Conservation (phyloP, 2,113 vertebrate species). For the Glareola pratincola region DNA sequence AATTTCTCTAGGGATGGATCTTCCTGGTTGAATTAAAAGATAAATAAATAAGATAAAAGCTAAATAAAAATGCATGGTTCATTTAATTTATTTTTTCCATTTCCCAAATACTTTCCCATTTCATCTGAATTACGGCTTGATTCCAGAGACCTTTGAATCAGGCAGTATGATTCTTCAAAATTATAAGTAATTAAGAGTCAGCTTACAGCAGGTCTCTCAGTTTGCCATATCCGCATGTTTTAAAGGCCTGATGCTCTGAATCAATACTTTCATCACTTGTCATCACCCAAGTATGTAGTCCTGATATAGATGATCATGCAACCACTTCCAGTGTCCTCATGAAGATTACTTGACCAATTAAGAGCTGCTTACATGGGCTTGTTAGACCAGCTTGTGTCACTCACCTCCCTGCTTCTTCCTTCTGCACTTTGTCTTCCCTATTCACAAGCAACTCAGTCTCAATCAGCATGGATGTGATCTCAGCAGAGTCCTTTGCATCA, state of each 20-base stretch:
- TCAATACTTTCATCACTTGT: background rate
- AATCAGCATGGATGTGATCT: background rate
- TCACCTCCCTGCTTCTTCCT: background rate
- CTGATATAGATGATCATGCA: background rate
- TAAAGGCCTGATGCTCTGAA: background rate
- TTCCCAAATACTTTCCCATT: background rate
- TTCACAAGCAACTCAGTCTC: background rate
- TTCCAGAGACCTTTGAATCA: background rate
- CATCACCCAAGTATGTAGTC: background rate
- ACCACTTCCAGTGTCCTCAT: background rate
- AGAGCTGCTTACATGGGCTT: background rate
- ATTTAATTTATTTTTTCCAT: background rate
- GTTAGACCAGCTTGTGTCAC: background rate
- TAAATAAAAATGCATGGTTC: background rate
- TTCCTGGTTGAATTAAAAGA: background rate
- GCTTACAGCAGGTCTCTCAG: background rate
- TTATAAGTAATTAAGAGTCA: background rate
- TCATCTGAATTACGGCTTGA: background rate
- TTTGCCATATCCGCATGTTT: background rate
- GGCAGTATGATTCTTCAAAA: background rate
- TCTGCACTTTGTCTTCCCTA: background rate
- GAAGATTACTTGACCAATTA: background rate
- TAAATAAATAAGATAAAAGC: background rate
- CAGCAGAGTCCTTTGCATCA: background rate
- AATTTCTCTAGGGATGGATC: slow-evolving; percentile 24